Conservation (phyloP, 2,113 vertebrate genomes). For the Orthonyx spaldingii region DNA sequence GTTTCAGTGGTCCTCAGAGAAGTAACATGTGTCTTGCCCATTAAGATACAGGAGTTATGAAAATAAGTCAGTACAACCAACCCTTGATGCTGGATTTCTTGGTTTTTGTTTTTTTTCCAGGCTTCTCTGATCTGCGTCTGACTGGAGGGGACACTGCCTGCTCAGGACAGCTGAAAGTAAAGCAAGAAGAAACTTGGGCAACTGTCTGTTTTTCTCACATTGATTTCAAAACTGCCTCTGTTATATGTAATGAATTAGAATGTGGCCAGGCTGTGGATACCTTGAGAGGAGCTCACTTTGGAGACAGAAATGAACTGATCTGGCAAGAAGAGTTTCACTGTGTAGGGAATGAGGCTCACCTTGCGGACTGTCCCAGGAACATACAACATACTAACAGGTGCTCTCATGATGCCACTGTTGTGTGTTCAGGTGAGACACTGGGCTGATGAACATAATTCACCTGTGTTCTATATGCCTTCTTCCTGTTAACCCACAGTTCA, state of each 20-base stretch:
- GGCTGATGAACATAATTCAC: neutral
- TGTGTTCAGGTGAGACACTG: conserved; percentile 74
- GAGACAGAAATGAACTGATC: conserved; percentile 23
- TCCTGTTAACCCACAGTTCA: neutral
- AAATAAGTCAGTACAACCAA: neutral
- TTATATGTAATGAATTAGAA: conserved; percentile 67
- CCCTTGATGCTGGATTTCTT: neutral
- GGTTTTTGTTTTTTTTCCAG: neutral
- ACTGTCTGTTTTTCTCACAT: conserved; percentile 66
- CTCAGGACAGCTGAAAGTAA: conserved; percentile 70
- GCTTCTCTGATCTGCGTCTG: conserved; percentile 54
- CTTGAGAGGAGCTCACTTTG: conserved; percentile 30
- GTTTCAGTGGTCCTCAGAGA: neutral
- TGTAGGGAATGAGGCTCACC: conserved; percentile 47
- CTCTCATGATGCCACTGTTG: conserved; percentile 46
- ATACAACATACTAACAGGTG: neutral
- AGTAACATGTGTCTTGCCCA: neutral
- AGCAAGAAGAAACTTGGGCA: conserved; percentile 53
- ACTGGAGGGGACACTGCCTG: conserved; percentile 56
- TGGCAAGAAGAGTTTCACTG: conserved; percentile 73
- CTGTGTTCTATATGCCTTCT: neutral
- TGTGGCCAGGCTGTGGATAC: conserved; percentile 60
- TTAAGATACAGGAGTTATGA: neutral
- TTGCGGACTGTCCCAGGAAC: conserved; percentile 59
- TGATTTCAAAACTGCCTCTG: conserved; percentile 62